Base-by-base conservation (phyloP, 2,888 invertebrate genomes). In the Eugnorisma glareosa region DNA sequence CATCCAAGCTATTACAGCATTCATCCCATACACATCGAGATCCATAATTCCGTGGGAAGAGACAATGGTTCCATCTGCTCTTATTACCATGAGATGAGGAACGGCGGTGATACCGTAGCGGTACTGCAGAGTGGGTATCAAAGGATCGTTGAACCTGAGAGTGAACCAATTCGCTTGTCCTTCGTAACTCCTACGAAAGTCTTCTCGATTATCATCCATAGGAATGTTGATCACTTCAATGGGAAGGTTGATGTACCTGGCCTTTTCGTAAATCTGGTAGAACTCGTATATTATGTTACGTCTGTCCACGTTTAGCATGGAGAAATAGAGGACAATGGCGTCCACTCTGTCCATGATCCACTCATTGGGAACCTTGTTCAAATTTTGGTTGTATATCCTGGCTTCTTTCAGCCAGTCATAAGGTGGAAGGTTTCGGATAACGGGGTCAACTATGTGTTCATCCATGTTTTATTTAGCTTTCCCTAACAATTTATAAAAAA, bases 121-220 rank as follows among this genome's bases (percentile, higher is more conserved):
- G 72, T 91, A 95, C 77, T 86, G 91, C 0, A 96, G 89, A 2
- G 82, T 82, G 0, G 78, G 66, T 88, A 95, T 90, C 51, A 95
- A 83, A 77, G 92, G 90, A 90, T 96, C 95, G 83, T 90, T 79
- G 86, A 89, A 92, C 13, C 87, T 86, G 18, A 96, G 91, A 66
- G 94, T 93, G 73, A 96, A 96, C 96, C 96, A 96, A 72, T 96
- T 96, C 0, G 96, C 96, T 91, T 96, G 96, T 0, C 84, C 78
- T 1, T 92, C 85, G 75, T 86, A 96, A 35, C 92, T 90, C 0
- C 76, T 69, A 28, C 73, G 72, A 89, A 93, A 93, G 1, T 93
- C 92, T 3, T 87, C 85, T 68, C 92, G 89, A 0, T 75, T 91
- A 0, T 94, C 93, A 57, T 96, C 96, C 89, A 95, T 88, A 0